Base-by-base conservation (phyloP, 1,140 invertebrate genomes). In the Halotydeus destructor region DNA sequence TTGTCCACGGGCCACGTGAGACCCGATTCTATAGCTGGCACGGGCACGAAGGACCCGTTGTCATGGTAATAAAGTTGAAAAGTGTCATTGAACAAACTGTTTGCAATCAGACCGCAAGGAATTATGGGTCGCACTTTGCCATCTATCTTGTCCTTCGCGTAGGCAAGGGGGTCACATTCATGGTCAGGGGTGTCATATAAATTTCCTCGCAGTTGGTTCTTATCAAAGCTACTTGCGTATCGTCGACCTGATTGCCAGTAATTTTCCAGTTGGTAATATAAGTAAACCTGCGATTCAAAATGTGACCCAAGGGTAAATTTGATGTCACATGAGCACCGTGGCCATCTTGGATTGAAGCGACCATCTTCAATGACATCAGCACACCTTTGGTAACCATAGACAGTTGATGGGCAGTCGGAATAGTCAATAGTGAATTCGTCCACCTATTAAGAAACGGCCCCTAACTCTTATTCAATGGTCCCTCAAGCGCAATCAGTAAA, bases 201-300 rank as follows among this genome's bases (percentile, higher is more conserved):
- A 46, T 35, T 27, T 4, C 91, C 91, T 14, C 88, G 63, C 4
- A 98, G 64, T 58, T 98, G 93, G 55, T 76, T 75, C 58, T 97
- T 89, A 66, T 94, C 88, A 16, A 89, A 69, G 12, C 89, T 97
- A 57, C 93, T 93, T 0, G 98, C 88, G 67, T 97, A 98, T 44
- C 91, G 72, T 25, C 93, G 71, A 65, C 98, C 91, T 58, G 98
- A 98, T 61, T 99, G 93, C 58, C 94, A 98, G 59, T 85, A 99
- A 58, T 98, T 97, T 23, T 77, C 82, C 25, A 99, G 60, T 6
- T 84, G 86, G 65, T 99, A 99, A 58, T 98, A 98, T 68, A 98
- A 79, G 53, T 78, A 98, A 0, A 98, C 88, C 53, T 78, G 74
- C 2, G 27, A 14, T n/a, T 22, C 14, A 30, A 44, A 46, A 19